Evolutionary conservation across 2,888 invertebrate genomes (phyloP), one percentile per base, ranked within the genome.

Genomic region (Drosophila pseudotakahashii): DNA sequence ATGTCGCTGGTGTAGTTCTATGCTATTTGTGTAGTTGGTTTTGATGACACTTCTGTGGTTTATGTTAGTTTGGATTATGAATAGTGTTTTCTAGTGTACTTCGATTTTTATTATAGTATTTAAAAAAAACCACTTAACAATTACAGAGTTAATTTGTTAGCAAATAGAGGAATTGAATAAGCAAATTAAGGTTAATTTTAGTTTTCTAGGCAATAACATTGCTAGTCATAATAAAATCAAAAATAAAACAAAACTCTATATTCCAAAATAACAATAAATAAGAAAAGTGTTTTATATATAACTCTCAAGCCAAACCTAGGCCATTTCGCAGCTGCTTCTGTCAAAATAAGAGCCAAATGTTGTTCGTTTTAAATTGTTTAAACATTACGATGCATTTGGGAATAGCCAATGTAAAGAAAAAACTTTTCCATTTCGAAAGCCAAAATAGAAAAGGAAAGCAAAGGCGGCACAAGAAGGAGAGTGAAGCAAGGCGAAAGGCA

Each of bases 341-440:
- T 80, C 87, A 72, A 83, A 87, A 80, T 70, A 81, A 75, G 62
- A 73, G 76, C 76, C 81, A 81, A 79, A 77, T 73, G 80, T 58
- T 72, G 71, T 72, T 53, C 63, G 68, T 86, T 66, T 89, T 73
- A 85, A 85, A 88, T 88, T 85, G 88, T 88, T 85, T 89, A 85
- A 85, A 78, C 77, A 85, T 88, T 90, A 90, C 89, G 89, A 90
- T 85, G 86, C 90, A 84, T 89, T 87, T 82, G 90, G 90, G 90
- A 90, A 90, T 90, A 87, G 51, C 72, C 76, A 60, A 34, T 82
- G 64, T 63, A 60, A 52, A 54, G 23, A 66, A 76, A 78, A 79
- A 85, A 60, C 75, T 79, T 78, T 81, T 76, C 64, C 67, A 68
- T 71, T 57, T 71, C 37, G 55, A 69, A 39, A 72, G 34, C 30